These are phyloP conservation scores for Scaptomyza caliginosa DNA, from an alignment of 2,888 invertebrate species.

Conservation along the genomic window DNA sequence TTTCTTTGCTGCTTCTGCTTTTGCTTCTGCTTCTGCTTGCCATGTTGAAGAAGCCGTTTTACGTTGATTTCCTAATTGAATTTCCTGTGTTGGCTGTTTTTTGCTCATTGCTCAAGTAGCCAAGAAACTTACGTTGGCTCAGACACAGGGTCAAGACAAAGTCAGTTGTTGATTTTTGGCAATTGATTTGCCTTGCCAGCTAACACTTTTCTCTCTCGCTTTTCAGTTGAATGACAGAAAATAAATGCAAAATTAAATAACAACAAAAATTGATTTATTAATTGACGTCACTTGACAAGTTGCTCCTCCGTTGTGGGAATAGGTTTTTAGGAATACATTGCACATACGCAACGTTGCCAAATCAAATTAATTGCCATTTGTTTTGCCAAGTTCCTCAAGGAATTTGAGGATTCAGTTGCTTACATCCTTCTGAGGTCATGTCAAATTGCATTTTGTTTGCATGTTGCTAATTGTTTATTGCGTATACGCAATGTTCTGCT, in stretches of 20 bases:
- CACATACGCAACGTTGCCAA: slow-evolving; percentile 26
- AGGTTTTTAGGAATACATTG: slow-evolving; percentile 30
- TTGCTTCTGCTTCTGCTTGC: slow-evolving; percentile 1
- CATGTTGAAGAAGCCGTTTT: slow-evolving; percentile 18
- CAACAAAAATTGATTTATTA: slow-evolving; percentile 72
- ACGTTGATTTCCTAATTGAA: slow-evolving; percentile 56
- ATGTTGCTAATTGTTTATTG: slow-evolving; percentile 71
- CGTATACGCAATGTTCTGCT: slow-evolving; percentile 54
- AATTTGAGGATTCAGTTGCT: slow-evolving; percentile 41
- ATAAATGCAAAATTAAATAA: slow-evolving; percentile 60
- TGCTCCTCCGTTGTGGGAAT: slow-evolving; percentile 3
- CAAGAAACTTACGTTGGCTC: neutral
- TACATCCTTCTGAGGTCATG: slow-evolving; percentile 25
- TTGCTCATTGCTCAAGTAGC: slow-evolving; percentile 13
- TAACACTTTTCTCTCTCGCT: neutral
- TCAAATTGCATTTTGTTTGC: slow-evolving; percentile 50
- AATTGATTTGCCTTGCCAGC: slow-evolving; percentile 15
- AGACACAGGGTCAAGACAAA: neutral
- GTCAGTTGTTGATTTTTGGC: slow-evolving; percentile 35
- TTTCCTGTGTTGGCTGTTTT: slow-evolving; percentile 41
- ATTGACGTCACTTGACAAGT: slow-evolving; percentile 68
- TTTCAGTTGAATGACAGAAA: slow-evolving; percentile 40
- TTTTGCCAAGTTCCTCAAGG: slow-evolving; percentile 60
- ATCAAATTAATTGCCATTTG: slow-evolving; percentile 73
- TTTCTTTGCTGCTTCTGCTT: neutral